These are phyloP conservation scores for Condylura cristata DNA, from an alignment of 2,113 vertebrate species.

Conservation along the genomic window DNA sequence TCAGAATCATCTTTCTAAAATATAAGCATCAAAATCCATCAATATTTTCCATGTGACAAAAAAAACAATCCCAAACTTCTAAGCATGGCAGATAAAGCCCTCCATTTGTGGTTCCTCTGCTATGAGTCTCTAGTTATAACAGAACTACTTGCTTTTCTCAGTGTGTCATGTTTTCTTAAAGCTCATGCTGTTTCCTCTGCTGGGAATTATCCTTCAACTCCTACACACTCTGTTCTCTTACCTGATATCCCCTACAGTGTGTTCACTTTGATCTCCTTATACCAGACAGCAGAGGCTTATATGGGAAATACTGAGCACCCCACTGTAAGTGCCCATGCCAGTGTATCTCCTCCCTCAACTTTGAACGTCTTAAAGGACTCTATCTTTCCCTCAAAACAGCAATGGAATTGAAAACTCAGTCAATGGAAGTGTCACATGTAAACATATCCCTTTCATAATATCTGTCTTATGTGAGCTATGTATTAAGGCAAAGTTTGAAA, in stretches of 20 bases:
- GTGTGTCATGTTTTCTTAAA: background rate
- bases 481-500: background rate
- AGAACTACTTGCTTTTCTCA: background rate
- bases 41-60: background rate
- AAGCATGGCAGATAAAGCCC: background rate
- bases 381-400: slow-evolving; percentile 2
- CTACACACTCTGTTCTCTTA: background rate
- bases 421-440: background rate
- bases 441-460: background rate
- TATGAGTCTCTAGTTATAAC: background rate
- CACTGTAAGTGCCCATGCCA: background rate
- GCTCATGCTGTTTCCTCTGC: background rate
- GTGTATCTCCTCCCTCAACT: background rate
- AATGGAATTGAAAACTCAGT: slow-evolving; percentile 14
- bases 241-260: background rate
- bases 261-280: background rate
- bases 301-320: background rate
- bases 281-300: background rate
- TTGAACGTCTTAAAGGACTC: background rate
- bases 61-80: background rate
- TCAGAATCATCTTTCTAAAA: slow-evolving; percentile 27
- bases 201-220: background rate
- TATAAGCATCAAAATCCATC: slow-evolving; percentile 13
- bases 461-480: background rate
- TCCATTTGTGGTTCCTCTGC: background rate